These are phyloP conservation scores for Chironomus striatipennis DNA, from an alignment of 1,140 invertebrate species.

Conservation along the genomic window DNA sequence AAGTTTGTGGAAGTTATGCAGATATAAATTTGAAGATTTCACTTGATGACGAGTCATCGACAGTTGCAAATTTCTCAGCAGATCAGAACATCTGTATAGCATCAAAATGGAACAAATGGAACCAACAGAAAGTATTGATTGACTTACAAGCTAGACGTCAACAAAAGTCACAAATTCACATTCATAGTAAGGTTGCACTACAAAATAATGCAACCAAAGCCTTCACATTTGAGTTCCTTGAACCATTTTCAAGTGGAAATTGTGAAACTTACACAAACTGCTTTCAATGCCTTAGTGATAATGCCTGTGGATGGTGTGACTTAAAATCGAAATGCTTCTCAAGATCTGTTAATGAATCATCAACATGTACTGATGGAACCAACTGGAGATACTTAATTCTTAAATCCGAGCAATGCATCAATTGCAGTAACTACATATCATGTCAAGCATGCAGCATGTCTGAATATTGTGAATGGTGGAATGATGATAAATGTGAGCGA, in stretches of 20 bases:
- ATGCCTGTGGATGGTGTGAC: slow-evolving; percentile 84
- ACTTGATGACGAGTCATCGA: slow-evolving; percentile 32
- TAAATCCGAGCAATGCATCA: slow-evolving; percentile 69
- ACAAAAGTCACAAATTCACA: slow-evolving; percentile 41
- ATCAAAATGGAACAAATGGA: neutral
- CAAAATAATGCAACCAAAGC: slow-evolving; percentile 65
- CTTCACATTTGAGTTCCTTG: slow-evolving; percentile 81
- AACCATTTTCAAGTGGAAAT: slow-evolving; percentile 72
- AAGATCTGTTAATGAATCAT: slow-evolving; percentile 53
- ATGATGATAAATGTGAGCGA: slow-evolving; percentile 73
- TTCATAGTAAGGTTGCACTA: slow-evolving; percentile 70
- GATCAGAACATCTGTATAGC: slow-evolving; percentile 46
- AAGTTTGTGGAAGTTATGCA: slow-evolving; percentile 64
- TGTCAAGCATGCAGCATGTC: slow-evolving; percentile 66
- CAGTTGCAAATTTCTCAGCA: slow-evolving; percentile 40
- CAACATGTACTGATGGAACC: slow-evolving; percentile 37
- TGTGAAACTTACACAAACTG: slow-evolving; percentile 76
- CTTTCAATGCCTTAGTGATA: slow-evolving; percentile 78
- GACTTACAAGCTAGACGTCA: slow-evolving; percentile 58
- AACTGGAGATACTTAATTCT: slow-evolving; percentile 73
- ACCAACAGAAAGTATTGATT: slow-evolving; percentile 44
- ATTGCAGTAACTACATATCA: slow-evolving; percentile 81
- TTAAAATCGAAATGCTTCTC: slow-evolving; percentile 54
- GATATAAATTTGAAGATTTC: slow-evolving; percentile 47
- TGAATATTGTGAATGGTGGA: slow-evolving; percentile 80